A percentile compares a stretch with the other conserved stretches of the same genome.
Conservation (phyloP, 2,888 invertebrate species). For the Sphaeridia pumilis region DNA sequence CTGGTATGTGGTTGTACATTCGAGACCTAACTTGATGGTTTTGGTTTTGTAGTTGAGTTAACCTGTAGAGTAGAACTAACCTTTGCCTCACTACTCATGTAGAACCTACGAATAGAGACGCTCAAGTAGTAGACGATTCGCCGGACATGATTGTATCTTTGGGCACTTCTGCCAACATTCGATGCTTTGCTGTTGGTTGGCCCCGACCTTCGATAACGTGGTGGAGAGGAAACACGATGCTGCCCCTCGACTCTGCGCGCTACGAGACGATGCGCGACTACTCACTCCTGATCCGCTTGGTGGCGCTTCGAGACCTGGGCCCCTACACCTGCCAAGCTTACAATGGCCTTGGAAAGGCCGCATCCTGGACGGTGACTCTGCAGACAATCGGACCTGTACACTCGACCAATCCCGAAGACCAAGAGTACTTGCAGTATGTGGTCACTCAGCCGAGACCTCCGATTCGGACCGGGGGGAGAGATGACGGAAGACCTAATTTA, state of each 20-base stretch:
- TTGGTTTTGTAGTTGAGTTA: neutral
- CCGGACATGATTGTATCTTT: conserved; percentile 56
- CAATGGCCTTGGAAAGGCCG: conserved; percentile 65
- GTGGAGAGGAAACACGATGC: conserved; percentile 66
- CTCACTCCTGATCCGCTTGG: conserved; percentile 59
- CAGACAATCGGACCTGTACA: conserved; percentile 59
- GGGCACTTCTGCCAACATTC: conserved; percentile 55
- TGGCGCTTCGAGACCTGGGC: conserved; percentile 62
- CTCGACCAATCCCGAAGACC: conserved; percentile 46
- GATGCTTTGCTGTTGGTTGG: conserved; percentile 71
- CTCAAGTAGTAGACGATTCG: conserved; percentile 57
- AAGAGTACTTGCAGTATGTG: conserved; percentile 50
- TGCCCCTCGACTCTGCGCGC: conserved; percentile 56
- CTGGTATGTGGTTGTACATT: conserved; percentile 47
- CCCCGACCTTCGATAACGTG: conserved; percentile 68
- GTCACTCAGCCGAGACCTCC: conserved; percentile 40
- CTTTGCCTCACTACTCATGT: conserved; percentile 18
- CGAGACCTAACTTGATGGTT: neutral
- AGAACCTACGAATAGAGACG: conserved; percentile 51
- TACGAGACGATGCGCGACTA: conserved; percentile 63
- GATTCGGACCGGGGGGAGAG: neutral
- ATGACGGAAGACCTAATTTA: conserved; percentile 7
- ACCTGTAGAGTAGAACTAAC: neutral
- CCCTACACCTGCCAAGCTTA: conserved; percentile 81
- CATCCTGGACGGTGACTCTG: conserved; percentile 62